Base-by-base conservation (phyloP, 2,888 invertebrate genomes). In the Byasa hedistus region DNA sequence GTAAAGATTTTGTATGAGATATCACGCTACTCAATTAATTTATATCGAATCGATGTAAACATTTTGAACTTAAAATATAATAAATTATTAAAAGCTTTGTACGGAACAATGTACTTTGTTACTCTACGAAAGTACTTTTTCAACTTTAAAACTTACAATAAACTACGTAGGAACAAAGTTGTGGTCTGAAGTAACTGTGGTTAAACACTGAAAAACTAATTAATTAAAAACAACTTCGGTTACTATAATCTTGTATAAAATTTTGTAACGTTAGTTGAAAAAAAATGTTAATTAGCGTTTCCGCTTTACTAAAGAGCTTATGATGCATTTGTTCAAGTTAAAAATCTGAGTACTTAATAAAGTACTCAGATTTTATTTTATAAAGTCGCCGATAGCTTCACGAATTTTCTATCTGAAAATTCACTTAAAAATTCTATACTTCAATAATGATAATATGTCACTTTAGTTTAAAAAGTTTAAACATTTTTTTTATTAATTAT, bases 271-370 rank as follows among this genome's bases (percentile, higher is more conserved):
- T 48, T 7, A 48, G 19, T n/a, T 48, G 19, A 19, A 48, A 48
- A n/a, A 48, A n/a, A n/a, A n/a, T n/a, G 48, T 48, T 48, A 48
- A 48, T 48, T 48, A 48, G 19, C 5, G n/a, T n/a, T n/a, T 19
- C 48, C 48, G 48, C n/a, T n/a, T 48, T 48, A 48, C 48, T 48
- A 48, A 48, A 48, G 48, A 48, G 48, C 48, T 48, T 48, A 48
- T 48, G 48, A n/a, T 48, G 48, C 39, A 39, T 48, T 48, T 48
- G n/a, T 48, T 48, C n/a, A 48, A 19, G 19, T n/a, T 48, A 48
- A 48, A 48, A 48, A 48, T 8, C 39, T 39, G 39, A 39, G 15
- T 39, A 39, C 39, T 39, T 27, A 27, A 36, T 27, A 27, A 39
- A 39, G 39, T 39, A 39, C 39, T 4, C 15, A 15, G 15, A 39